A percentile compares a stretch with the other conserved stretches of the same genome.
These are phyloP conservation scores for Aldabrachelys gigantea DNA, from an alignment of 2,113 vertebrate genomes.

Conservation along the genomic window DNA sequence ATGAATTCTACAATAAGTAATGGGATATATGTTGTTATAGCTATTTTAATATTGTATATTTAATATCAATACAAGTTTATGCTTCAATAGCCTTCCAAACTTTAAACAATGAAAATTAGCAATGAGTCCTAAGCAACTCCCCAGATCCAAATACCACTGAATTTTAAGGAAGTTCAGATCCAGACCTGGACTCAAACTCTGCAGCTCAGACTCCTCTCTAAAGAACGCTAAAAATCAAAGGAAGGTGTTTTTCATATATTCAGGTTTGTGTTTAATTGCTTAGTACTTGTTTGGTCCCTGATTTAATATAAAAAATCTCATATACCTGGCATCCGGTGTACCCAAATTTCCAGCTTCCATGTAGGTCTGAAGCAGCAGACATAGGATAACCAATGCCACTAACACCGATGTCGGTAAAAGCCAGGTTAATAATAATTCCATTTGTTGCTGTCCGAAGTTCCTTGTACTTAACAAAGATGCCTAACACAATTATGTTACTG, in stretches of 20 bases:
- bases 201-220: not conserved
- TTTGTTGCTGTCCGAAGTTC: constrained; percentile 96
- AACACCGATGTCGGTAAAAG: constrained; percentile 95
- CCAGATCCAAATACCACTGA: not conserved
- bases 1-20: not conserved
- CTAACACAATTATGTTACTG: constrained; percentile 92
- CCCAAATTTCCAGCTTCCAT: constrained; percentile 97
- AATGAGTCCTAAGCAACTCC: not conserved
- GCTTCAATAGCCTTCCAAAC: not conserved
- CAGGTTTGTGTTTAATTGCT: constrained; percentile 5
- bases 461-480: constrained; percentile 94
- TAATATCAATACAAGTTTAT: not conserved
- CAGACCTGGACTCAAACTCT: not conserved
- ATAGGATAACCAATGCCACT: constrained; percentile 97
- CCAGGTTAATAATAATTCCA: constrained; percentile 94
- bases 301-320: not conserved
- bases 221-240: rapidly evolving
- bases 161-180: not conserved
- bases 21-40: constrained; percentile 2
- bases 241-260: not conserved
- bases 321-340: constrained; percentile 93
- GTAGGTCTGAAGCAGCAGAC: constrained; percentile 95
- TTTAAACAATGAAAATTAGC: not conserved
- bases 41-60: not conserved
- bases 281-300: not conserved